These are phyloP conservation scores for Aurelia coerulea DNA, from an alignment of 30 jellyfish, hydroid and myxozoan genomes.

Conservation along the genomic window DNA sequence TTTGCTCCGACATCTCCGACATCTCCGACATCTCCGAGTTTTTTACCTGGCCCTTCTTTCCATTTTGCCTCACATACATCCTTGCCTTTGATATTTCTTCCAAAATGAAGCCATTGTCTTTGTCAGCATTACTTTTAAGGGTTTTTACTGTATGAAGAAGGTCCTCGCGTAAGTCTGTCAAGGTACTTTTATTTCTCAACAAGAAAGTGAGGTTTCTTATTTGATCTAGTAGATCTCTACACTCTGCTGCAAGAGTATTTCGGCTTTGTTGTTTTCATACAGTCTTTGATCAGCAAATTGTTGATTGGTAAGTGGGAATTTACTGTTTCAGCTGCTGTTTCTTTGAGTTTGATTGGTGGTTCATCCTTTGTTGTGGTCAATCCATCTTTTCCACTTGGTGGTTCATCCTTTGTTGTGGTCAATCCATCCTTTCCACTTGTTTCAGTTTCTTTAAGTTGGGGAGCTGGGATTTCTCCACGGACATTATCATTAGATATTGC, in stretches of 20 bases:
- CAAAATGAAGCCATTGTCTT: constrained; percentile 44
- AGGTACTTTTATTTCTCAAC: background rate
- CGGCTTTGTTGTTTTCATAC: background rate
- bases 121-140: constrained; percentile 33
- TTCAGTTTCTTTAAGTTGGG: too few relatives aligned
- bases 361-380: too few relatives aligned
- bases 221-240: constrained; percentile 31
- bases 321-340: background rate
- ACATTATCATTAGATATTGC: background rate
- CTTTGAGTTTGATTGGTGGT: too few relatives aligned
- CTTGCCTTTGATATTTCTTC: constrained; percentile 3
- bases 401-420: too few relatives aligned
- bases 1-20: too few relatives aligned
- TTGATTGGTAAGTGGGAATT: background rate
- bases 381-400: too few relatives aligned
- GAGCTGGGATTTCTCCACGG: too few relatives aligned
- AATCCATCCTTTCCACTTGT: too few relatives aligned
- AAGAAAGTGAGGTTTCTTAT: constrained; percentile 36
- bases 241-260: constrained; percentile 24
- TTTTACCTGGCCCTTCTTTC: too few relatives aligned
- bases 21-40: too few relatives aligned
- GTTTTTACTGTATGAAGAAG: constrained; percentile 1
- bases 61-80: too few relatives aligned
- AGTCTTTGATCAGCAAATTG: background rate
- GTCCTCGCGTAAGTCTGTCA: background rate